Evolutionary conservation across 2,113 vertebrate species (phyloP), one percentile per base, ranked within the genome.

Genomic region (Aldabrachelys gigantea): DNA sequence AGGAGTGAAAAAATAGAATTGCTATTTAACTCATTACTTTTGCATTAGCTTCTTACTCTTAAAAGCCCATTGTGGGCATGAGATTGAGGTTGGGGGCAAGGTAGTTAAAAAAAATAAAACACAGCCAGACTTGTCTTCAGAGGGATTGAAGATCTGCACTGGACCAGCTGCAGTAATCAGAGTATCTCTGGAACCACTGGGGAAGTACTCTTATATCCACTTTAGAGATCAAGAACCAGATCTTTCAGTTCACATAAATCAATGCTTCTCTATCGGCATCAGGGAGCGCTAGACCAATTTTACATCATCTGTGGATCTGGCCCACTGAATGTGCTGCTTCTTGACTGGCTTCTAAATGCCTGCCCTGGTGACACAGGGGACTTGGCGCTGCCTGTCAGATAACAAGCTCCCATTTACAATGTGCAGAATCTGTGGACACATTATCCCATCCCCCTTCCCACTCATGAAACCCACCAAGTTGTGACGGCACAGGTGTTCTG

Each of bases 261-360:
- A 38, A 24, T 0, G 3, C 1, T 56, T 56, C n/a, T 38, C 10
- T 85, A 24, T 10, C 52, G 24, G n/a, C 3, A 16, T 5, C n/a
- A 49, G 29, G 8, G 19, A 19, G 38, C 8, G 2, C 69, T 72
- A 72, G 44, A n/a, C 17, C 53, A 22, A 5, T 2, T 8, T 41
- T 24, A 6, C 35, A 84, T 1, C 56, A 38, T 16, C 69, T 3
- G n/a, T 25, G 49, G 47, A 72, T 72, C 19, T 72, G 69, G 21
- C 69, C n/a, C 59, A 62, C 9, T 38, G 9, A n/a, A 22, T 38
- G 17, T 41, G 21, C 21, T 72, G 35, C 21, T 72, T 72, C 35
- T 41, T 72, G 21, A 72, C 9, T 72, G n/a, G 69, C 38, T n/a
- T 38, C 69, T 72, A 8, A 38, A 72, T 38, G 10, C 10, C 69